Conservation (phyloP, 1,140 invertebrate genomes). For the Zophobas morio region DNA sequence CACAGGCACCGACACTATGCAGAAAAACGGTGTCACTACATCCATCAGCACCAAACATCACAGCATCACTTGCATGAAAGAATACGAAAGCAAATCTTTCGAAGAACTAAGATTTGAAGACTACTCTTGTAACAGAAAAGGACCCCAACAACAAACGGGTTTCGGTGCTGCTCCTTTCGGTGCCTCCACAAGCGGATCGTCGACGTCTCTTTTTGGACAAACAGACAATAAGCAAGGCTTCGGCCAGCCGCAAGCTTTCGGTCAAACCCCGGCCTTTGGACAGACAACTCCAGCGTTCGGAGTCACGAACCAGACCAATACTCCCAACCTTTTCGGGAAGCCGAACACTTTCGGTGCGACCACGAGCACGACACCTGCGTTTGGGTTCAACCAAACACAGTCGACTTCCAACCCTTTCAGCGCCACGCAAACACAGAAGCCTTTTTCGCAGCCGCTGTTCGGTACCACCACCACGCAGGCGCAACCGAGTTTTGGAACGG, state of each 20-base stretch:
- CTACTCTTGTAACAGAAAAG: slow-evolving; percentile 91
- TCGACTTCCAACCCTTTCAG: slow-evolving; percentile 57
- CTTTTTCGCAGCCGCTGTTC: slow-evolving; percentile 70
- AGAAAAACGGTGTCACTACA: slow-evolving; percentile 86
- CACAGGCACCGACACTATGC: slow-evolving; percentile 90
- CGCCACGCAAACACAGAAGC: slow-evolving; percentile 54
- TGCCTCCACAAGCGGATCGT: slow-evolving; percentile 61
- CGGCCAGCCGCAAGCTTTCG: slow-evolving; percentile 61
- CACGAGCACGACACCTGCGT: slow-evolving; percentile 48
- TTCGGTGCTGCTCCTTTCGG: slow-evolving; percentile 60
- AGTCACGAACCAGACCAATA: slow-evolving; percentile 59
- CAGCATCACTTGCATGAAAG: slow-evolving; percentile 98
- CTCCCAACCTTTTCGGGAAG: slow-evolving; percentile 65
- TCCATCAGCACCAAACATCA: slow-evolving; percentile 93
- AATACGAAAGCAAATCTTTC: slow-evolving; percentile 94
- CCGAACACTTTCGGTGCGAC: slow-evolving; percentile 64
- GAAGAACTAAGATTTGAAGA: slow-evolving; percentile 96
- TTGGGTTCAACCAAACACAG: slow-evolving; percentile 47
- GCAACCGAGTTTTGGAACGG: slow-evolving; percentile 71
- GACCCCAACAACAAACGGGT: slow-evolving; percentile 56
- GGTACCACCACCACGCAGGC: slow-evolving; percentile 67
- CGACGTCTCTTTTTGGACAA: slow-evolving; percentile 69
- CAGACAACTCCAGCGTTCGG: slow-evolving; percentile 66
- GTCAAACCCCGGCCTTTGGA: slow-evolving; percentile 61
- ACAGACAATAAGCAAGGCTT: slow-evolving; percentile 65